Evolutionary conservation across 2,888 invertebrate genomes (phyloP).

Genomic region (Metalampra italica): DNA sequence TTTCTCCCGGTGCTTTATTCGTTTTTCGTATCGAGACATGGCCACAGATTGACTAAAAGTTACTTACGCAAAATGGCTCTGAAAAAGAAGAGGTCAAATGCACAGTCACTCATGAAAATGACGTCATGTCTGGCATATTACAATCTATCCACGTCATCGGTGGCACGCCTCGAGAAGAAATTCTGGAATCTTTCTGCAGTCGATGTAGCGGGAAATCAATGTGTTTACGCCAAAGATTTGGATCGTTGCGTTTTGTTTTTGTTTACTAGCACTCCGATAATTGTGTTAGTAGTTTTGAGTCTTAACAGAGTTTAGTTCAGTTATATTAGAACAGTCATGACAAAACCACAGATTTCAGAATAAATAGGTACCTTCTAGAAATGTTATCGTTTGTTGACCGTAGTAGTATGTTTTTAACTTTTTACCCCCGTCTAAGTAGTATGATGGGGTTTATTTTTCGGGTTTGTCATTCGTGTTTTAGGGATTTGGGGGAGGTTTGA

Average conservation of each 20-base stretch:
- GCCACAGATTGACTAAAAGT: no score
- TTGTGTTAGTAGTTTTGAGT: background rate
- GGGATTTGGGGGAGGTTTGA: no score
- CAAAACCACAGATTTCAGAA: no score
- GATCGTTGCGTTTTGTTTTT: background rate
- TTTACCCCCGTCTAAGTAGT: no score
- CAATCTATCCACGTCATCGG: conserved; percentile 20
- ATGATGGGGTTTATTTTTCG: no score
- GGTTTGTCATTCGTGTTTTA: no score
- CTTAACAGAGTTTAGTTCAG: background rate
- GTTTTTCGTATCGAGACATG: no score
- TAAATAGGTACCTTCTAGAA: no score
- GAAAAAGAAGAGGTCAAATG: conserved; percentile 7
- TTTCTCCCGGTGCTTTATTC: no score
- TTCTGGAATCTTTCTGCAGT: conserved; percentile 5
- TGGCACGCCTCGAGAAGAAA: conserved; percentile 14
- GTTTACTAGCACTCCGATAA: background rate
- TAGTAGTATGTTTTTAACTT: no score
- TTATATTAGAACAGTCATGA: no score
- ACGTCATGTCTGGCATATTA: background rate
- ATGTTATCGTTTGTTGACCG: no score
- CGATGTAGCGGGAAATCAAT: background rate
- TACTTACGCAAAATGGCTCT: background rate
- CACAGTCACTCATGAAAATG: conserved; percentile 3
- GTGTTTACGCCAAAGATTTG: background rate